phyloP scores from a whole-genome alignment of 2,113 vertebrate genomes.

The Columbina picui region DNA sequence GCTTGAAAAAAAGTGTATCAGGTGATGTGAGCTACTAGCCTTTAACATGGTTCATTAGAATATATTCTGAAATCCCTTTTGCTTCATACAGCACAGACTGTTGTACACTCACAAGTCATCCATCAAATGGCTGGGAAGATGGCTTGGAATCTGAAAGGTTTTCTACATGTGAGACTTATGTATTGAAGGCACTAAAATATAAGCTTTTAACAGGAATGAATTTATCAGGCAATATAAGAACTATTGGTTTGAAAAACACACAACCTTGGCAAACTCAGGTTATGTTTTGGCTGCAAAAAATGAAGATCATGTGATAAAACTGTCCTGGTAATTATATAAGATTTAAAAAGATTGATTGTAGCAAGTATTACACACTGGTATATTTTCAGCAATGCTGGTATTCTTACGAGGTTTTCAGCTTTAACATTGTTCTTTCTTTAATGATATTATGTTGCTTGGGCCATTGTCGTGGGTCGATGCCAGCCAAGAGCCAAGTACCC shows the following conservation, averaged over 20 bases:
- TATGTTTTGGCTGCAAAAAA: constrained; percentile 74
- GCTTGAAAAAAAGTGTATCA: constrained; percentile 24
- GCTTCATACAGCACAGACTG: constrained; percentile 71
- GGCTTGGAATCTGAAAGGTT: constrained; percentile 38
- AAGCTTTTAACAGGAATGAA: constrained; percentile 76
- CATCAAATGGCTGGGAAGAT: constrained; percentile 78
- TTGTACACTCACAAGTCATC: constrained; percentile 76
- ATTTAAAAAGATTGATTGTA: constrained; percentile 55
- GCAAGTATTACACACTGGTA: background rate
- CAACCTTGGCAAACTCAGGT: constrained; percentile 77
- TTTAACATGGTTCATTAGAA: constrained; percentile 70
- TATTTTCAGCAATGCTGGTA: constrained; percentile 24
- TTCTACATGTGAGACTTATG: constrained; percentile 64
- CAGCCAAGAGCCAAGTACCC: background rate
- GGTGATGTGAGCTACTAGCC: constrained; percentile 70
- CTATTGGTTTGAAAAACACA: constrained; percentile 79
- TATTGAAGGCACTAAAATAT: constrained; percentile 74
- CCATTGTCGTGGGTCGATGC: background rate
- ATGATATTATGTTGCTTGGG: constrained; percentile 20
- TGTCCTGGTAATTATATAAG: constrained; percentile 20
- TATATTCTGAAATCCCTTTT: constrained; percentile 77
- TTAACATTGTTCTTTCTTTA: constrained; percentile 27
- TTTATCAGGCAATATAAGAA: constrained; percentile 74
- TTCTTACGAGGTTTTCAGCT: constrained; percentile 23
- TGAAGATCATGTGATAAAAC: constrained; percentile 79